Evolutionary conservation across 2,113 vertebrate genomes (phyloP).

Genomic region (Scophthalmus maximus): DNA sequence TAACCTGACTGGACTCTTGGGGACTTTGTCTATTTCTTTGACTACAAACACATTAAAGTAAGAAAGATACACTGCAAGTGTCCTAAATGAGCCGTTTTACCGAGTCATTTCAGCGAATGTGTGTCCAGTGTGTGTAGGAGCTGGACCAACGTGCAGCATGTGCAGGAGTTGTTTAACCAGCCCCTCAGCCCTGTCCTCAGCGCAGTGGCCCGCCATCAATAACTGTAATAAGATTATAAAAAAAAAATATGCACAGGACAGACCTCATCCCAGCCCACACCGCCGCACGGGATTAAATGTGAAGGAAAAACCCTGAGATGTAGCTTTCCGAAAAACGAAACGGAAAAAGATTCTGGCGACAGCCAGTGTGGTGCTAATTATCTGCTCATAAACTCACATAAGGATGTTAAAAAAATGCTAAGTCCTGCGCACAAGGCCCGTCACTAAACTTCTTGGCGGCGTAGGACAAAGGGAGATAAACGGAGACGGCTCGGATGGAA

Average conservation of each 20-base stretch:
- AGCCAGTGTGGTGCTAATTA: constrained; percentile 43
- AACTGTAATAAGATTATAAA: constrained; percentile 40
- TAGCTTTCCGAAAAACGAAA: too few relatives aligned
- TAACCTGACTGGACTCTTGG: constrained; percentile 2
- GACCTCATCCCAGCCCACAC: background rate
- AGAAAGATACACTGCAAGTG: constrained; percentile 14
- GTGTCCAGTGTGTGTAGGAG: constrained; percentile 17
- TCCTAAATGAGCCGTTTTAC: constrained; percentile 45
- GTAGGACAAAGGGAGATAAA: constrained; percentile 33
- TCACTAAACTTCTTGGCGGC: constrained; percentile 27
- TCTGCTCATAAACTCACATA: constrained; percentile 34
- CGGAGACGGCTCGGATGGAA: constrained; percentile 8
- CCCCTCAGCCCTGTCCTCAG: constrained; percentile 16
- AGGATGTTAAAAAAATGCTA: constrained; percentile 2
- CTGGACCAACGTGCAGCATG: background rate
- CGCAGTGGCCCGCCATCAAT: constrained; percentile 21
- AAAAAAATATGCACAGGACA: constrained; percentile 29
- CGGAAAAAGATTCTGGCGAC: constrained; percentile 29
- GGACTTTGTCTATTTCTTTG: constrained; percentile 22
- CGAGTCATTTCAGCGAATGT: constrained; percentile 24
- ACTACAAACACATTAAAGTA: constrained; percentile 15
- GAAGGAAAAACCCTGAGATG: too few relatives aligned
- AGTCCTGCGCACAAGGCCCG: constrained; percentile 7
- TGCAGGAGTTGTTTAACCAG: constrained; percentile 15
- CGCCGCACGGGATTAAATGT: background rate